phyloP scores from a whole-genome alignment of 2,113 vertebrate species.

The Nesogale talazaci region DNA sequence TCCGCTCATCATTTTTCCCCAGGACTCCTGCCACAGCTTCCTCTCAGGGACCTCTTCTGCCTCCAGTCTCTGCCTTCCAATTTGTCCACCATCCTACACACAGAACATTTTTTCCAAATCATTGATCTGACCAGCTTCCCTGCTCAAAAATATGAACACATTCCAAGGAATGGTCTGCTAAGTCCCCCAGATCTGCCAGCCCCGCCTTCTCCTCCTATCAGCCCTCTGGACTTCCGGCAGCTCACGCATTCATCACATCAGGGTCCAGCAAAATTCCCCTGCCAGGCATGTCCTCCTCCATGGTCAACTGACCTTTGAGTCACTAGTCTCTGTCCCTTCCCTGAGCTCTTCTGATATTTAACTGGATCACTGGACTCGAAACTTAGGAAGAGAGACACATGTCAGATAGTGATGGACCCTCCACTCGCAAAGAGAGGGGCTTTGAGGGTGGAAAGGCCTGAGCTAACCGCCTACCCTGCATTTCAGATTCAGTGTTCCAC shows the following conservation, averaged over 20 bases:
- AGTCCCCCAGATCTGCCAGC: not conserved
- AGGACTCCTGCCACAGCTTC: constrained; percentile 26
- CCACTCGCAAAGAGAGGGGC: not conserved
- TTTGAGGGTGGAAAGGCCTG: not conserved
- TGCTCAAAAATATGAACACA: not conserved
- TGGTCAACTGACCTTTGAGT: not conserved
- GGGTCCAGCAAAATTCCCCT: not conserved
- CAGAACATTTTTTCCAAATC: constrained; percentile 6
- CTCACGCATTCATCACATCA: not conserved
- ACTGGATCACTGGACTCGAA: not conserved
- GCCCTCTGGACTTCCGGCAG: not conserved
- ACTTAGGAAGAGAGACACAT: not conserved
- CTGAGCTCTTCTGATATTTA: not conserved
- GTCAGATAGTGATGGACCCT: not conserved
- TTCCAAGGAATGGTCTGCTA: not conserved
- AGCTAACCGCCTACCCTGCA: not conserved
- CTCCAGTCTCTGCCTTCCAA: not conserved
- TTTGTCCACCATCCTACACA: not conserved
- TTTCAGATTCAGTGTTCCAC: not conserved
- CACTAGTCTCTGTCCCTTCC: not conserved
- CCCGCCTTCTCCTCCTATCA: not conserved
- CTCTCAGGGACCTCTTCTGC: constrained; percentile 2
- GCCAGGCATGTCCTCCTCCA: too few relatives aligned
- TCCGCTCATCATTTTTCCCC: not conserved
- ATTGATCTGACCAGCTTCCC: not conserved